Base-by-base conservation (phyloP, 2,797 vertebrate species). In the Cirrhinus mrigala region DNA sequence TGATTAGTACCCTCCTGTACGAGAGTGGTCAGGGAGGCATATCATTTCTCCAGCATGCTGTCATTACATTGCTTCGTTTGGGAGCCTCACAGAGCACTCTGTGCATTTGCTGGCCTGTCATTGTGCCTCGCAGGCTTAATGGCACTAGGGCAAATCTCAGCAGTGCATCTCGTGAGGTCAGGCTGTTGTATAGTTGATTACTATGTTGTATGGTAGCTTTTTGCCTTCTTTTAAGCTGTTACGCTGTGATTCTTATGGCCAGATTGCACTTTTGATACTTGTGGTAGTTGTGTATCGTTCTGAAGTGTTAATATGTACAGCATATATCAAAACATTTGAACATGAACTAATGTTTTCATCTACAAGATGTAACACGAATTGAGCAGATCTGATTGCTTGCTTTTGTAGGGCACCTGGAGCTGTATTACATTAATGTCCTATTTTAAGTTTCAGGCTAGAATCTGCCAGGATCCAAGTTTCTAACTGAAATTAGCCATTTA, bases 21-120 rank as follows among this genome's bases (percentile, higher is more conserved):
- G 89, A 91, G 91, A 92, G 93, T 88, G 90, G 92, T 90, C 86
- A 89, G 89, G 83, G 85, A 95, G 91, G 91, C 92, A 58, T 95
- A 92, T 94, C 75, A 95, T 95, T 95, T 95, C 92, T 94, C 89
- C 92, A 92, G 92, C 93, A 93, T 92, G 93, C 92, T 94, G 90
- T 95, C 92, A 95, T 95, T 96, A 94, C 88, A 83, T 89, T 91
- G 90, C 91, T 90, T 90, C 70, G 82, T 94, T 93, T 93, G 92
- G 91, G 92, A 91, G 91, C 89, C 69, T 87, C 85, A 87, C 70
- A 27, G 89, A 90, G 87, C 92, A 90, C 90, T 89, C 73, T 90
- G 92, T 90, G 90, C 93, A 91, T 92, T 87, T 86, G 90, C 75
- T 76, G 88, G 88, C 90, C 91, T 92, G 89, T 93, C 80, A 91